These are phyloP conservation scores for Glossosoma conforme DNA, from an alignment of 1,140 invertebrate species.

Conservation along the genomic window DNA sequence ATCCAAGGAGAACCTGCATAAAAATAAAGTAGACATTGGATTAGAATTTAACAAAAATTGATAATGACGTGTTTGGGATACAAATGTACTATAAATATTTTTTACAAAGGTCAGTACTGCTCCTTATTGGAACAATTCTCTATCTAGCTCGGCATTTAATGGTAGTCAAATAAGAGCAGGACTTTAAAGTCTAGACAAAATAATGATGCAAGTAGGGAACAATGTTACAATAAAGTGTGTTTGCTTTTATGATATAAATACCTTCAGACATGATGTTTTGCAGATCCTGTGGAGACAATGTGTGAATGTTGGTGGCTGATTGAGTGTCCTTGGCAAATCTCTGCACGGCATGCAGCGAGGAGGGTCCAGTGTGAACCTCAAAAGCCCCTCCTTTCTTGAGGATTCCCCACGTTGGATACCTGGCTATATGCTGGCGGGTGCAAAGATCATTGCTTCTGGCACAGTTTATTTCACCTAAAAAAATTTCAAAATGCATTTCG, in stretches of 20 bases:
- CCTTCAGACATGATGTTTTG: conserved; percentile 45
- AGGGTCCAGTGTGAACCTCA: conserved; percentile 66
- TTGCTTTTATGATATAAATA: conserved; percentile 25
- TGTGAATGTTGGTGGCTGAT: conserved; percentile 58
- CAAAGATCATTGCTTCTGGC: conserved; percentile 52
- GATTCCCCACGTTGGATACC: conserved; percentile 67
- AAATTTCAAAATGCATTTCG: conserved; percentile 3
- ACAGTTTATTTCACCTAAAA: conserved; percentile 59
- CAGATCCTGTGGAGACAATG: conserved; percentile 59
- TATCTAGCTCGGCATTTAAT: too few relatives aligned
- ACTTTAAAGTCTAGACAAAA: not conserved
- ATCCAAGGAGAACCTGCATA: conserved; percentile 56
- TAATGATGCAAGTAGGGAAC: not conserved
- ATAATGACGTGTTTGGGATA: too few relatives aligned
- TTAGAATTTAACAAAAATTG: too few relatives aligned
- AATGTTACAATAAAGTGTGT: not conserved
- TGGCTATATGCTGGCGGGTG: conserved; percentile 49
- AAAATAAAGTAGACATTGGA: conserved; percentile 19
- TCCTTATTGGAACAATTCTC: too few relatives aligned
- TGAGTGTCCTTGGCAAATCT: conserved; percentile 64
- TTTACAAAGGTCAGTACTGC: too few relatives aligned
- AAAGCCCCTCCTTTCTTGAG: conserved; percentile 66
- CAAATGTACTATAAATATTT: too few relatives aligned
- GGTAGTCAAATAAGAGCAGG: not conserved
- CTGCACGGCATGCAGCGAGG: conserved; percentile 59